Conservation (phyloP, 2,888 invertebrate genomes). For the Philhelius pedissequus region DNA sequence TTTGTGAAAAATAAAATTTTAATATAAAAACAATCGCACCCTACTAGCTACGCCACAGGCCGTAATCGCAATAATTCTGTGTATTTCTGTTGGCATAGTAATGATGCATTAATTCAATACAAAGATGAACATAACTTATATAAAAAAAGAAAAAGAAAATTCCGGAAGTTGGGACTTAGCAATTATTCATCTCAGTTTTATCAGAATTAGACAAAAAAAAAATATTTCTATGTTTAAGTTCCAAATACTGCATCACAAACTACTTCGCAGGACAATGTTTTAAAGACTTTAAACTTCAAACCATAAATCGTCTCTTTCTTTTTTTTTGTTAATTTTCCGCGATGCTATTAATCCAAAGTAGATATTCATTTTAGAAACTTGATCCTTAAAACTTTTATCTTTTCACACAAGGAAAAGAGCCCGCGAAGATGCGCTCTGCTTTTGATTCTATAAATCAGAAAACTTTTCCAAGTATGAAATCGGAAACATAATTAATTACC, state of each 20-base stretch:
- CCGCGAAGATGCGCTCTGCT: not conserved
- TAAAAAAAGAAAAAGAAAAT: not conserved
- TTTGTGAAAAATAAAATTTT: no score
- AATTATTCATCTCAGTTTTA: not conserved
- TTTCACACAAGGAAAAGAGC: not conserved
- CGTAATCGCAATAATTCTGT: no score
- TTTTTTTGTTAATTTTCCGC: conserved; percentile 18
- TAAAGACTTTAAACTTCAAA: not conserved
- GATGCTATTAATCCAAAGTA: conserved; percentile 40
- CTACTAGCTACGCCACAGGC: no score
- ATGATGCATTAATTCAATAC: no score
- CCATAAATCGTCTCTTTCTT: conserved; percentile 9
- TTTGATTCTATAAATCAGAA: conserved; percentile 56
- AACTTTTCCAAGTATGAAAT: conserved; percentile 55
- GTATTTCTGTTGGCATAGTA: no score
- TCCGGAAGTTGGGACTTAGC: not conserved
- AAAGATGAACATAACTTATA: not conserved
- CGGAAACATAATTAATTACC: conserved; percentile 66
- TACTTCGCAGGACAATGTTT: not conserved
- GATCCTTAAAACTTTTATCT: conserved; percentile 51
- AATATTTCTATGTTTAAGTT: not conserved
- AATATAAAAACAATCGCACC: no score
- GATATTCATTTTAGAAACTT: conserved; percentile 51
- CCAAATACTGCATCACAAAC: not conserved
- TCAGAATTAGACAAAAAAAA: not conserved